Conservation (phyloP, 30 jellyfish, hydroid and myxozoan genomes). For the Morbakka virulenta region DNA sequence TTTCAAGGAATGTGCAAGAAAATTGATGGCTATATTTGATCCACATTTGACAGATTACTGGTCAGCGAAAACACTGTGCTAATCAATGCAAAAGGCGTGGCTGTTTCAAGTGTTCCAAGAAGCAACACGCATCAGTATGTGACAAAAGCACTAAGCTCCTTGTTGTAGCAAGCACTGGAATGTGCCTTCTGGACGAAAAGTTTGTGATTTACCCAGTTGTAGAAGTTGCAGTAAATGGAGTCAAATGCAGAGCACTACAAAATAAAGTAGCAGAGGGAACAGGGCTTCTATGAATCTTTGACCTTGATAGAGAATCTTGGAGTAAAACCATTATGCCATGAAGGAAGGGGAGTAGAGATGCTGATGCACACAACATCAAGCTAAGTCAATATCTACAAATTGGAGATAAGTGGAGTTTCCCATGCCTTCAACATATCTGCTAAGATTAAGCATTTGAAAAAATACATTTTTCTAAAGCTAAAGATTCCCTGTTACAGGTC, state of each 20-base stretch:
- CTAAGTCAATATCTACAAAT: constrained; percentile 9
- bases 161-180: constrained; percentile 19
- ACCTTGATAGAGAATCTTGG: constrained; percentile 14
- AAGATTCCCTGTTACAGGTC: constrained; percentile 35
- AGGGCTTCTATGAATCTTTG: constrained; percentile 41
- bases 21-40: constrained; percentile 30
- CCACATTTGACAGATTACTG: constrained; percentile 38
- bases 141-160: constrained; percentile 23
- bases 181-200: background rate
- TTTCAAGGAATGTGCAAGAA: constrained; percentile 48
- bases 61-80: constrained; percentile 57
- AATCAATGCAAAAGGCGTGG: constrained; percentile 33
- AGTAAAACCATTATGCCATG: constrained; percentile 6
- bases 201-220: constrained; percentile 59
- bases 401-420: constrained; percentile 3
- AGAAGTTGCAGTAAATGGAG: constrained; percentile 37
- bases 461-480: constrained; percentile 2
- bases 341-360: constrained; percentile 44
- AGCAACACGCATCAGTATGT: constrained; percentile 69
- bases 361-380: constrained; percentile 15
- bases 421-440: constrained; percentile 4
- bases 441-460: constrained; percentile 17
- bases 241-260: constrained; percentile 36
- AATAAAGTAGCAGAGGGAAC: constrained; percentile 61
- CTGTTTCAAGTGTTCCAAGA: constrained; percentile 44